Percentiles rank a stretch among this genome's conserved stretches.
These are phyloP conservation scores for Erythrocercus mccallii DNA, from an alignment of 2,113 vertebrate species.

Conservation along the genomic window DNA sequence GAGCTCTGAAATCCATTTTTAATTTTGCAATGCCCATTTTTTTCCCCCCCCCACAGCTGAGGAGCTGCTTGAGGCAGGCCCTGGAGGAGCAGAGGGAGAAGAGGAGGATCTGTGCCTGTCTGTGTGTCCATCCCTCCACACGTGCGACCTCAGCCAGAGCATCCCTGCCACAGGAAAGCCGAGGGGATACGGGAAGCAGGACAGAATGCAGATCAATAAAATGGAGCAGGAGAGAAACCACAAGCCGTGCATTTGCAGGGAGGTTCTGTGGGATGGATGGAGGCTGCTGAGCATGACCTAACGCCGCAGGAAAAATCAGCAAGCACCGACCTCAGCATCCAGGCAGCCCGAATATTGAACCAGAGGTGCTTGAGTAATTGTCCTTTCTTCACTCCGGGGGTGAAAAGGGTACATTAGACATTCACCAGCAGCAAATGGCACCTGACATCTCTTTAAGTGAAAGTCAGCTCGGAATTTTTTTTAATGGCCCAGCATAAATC, in stretches of 20 bases:
- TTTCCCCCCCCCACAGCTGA: background rate
- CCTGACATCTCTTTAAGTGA: slow-evolving; percentile 75
- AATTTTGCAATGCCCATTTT: background rate
- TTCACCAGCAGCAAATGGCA: slow-evolving; percentile 76
- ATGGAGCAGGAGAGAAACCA: slow-evolving; percentile 38
- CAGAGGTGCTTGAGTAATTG: slow-evolving; percentile 70
- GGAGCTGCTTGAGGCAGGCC: background rate
- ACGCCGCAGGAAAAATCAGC: slow-evolving; percentile 48
- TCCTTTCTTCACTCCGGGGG: slow-evolving; percentile 64
- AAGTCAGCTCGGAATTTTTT: slow-evolving; percentile 78
- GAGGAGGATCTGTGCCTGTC: background rate
- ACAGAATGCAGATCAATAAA: slow-evolving; percentile 64
- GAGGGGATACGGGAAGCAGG: background rate
- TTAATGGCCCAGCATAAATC: slow-evolving; percentile 84
- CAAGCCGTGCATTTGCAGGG: slow-evolving; percentile 70
- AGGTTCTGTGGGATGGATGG: slow-evolving; percentile 50
- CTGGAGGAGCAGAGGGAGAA: background rate
- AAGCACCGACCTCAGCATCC: slow-evolving; percentile 58
- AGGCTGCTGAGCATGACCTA: slow-evolving; percentile 68
- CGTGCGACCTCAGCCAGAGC: background rate
- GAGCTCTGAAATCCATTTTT: background rate
- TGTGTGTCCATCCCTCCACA: background rate
- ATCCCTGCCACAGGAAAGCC: background rate
- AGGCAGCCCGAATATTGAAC: slow-evolving; percentile 74
- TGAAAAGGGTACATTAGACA: slow-evolving; percentile 67